These are phyloP conservation scores for Parotia lawesii DNA, from an alignment of 2,113 vertebrate species.

Conservation along the genomic window DNA sequence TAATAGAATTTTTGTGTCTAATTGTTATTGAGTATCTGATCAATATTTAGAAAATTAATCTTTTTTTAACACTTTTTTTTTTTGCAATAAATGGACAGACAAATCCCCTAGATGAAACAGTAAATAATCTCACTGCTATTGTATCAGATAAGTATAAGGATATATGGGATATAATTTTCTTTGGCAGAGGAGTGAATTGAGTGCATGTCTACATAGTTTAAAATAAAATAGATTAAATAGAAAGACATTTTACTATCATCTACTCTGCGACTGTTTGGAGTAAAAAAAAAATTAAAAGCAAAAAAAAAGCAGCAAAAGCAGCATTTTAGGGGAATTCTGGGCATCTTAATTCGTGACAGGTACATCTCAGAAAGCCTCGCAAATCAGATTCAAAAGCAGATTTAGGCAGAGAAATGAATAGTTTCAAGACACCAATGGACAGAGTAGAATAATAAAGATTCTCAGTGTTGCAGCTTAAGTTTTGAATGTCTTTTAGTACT, in stretches of 20 bases:
- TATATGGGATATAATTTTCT: not conserved
- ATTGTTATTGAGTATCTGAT: not conserved
- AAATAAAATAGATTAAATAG: not conserved
- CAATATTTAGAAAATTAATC: not conserved
- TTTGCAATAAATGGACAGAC: not conserved
- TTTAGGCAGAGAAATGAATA: not conserved
- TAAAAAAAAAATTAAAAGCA: not conserved
- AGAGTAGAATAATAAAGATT: not conserved
- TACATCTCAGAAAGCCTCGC: not conserved
- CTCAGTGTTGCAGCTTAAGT: not conserved
- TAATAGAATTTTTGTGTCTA: not conserved
- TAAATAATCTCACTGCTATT: not conserved
- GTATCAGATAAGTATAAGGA: not conserved
- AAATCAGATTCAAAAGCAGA: not conserved
- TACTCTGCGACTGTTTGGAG: not conserved
- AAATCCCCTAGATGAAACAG: not conserved
- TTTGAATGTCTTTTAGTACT: not conserved
- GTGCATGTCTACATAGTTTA: not conserved
- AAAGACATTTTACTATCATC: not conserved
- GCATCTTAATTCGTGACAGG: not conserved
- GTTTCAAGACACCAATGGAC: not conserved
- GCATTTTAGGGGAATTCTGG: not conserved
- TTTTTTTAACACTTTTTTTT: rapidly evolving
- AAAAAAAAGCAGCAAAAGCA: not conserved
- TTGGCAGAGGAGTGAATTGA: not conserved